Conservation (phyloP, 2,797 vertebrate species). For the Enteromius unitaeniatus region DNA sequence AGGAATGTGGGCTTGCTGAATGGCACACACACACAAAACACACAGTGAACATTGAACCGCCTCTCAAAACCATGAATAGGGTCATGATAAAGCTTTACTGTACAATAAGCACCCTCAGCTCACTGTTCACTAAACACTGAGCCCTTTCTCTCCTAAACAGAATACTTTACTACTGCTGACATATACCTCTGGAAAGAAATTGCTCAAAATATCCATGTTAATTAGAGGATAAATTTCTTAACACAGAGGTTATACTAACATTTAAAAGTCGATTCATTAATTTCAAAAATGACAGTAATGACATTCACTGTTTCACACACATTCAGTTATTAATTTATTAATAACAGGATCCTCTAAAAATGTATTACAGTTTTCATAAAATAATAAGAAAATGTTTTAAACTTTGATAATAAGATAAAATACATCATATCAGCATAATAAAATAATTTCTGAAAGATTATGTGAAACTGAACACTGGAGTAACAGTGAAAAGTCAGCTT, state of each 20-base stretch:
- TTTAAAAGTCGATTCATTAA: background rate
- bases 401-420: background rate
- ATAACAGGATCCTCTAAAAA: background rate
- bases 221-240: background rate
- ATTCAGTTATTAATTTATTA: background rate
- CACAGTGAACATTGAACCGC: constrained; percentile 35
- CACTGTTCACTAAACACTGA: background rate
- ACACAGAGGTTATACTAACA: background rate
- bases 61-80: background rate
- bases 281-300: background rate
- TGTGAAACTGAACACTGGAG: background rate
- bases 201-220: background rate
- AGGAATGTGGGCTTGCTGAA: constrained; percentile 13
- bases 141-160: background rate
- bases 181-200: background rate
- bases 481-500: background rate
- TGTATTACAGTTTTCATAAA: background rate
- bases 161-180: background rate
- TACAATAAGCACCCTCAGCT: constrained; percentile 3
- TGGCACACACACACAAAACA: constrained; percentile 29
- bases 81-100: background rate
- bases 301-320: background rate
- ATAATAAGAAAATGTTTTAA: background rate
- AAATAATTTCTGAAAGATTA: background rate
- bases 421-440: background rate